Evolutionary conservation across 2,888 invertebrate genomes (phyloP), one percentile per base, ranked within the genome.

Genomic region (Nebria brevicollis): DNA sequence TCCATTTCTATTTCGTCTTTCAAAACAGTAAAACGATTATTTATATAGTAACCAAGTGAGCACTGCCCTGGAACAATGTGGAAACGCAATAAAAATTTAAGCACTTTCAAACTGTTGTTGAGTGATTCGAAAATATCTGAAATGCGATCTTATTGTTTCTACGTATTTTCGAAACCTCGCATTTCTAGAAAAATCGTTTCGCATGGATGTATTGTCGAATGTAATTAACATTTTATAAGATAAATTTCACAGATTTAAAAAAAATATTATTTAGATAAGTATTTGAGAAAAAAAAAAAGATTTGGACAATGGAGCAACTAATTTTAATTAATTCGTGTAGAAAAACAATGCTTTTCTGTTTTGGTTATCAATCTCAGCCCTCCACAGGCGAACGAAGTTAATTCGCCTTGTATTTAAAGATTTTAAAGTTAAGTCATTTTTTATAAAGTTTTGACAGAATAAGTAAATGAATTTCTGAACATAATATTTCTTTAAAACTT

Each of bases 1-100:
- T 70, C 13, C 70, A 68, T 15, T 26, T 70, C 15, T 70, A 70
- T 70, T 8, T 54, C 13, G 54, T 54, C 54, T 54, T 54, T 54
- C 13, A 54, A 54, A 54, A 54, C 54, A 54, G 54, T 54, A 54
- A 54, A 54, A 15, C 25, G 70, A 70, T 26, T 70, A 26, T 70
- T 70, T 70, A 70, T 70, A 70, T 70, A 26, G n/a, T 8, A 25
- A 10, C 25, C n/a, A 70, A 8, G 25, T 26, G 70, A 11, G 25
- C 70, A 34, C 25, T 25, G 70, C 26, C 70, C 25, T 10, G 11
- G 20, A 11, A 70, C 70, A 70, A 70, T 70, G 70, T 70, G 70
- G 26, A 70, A 70, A 70, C 34, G 34, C 26, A 70, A 70, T 70
- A 70, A 70, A 70, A 8, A 54, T 54, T 8, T 54, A 54, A 54